Conservation (phyloP, 2,888 invertebrate genomes). For the Aleiodes alternator region DNA sequence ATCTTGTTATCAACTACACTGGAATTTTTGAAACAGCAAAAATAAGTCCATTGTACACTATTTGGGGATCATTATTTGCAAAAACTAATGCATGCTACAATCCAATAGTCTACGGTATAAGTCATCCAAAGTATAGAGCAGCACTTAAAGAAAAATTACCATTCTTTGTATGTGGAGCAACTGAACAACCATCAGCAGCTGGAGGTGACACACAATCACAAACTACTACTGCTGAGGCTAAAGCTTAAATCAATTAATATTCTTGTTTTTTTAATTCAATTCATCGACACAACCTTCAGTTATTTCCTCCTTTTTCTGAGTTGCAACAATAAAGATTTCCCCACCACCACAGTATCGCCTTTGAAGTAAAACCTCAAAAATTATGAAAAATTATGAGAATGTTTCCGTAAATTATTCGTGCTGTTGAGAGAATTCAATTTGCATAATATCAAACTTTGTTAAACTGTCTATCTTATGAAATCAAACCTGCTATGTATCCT, state of each 20-base stretch:
- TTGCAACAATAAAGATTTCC: no score
- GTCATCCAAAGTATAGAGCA: constrained; percentile 87
- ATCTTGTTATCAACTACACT: constrained; percentile 85
- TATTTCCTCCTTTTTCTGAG: no score
- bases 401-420: background rate
- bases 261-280: background rate
- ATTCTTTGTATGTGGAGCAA: constrained; percentile 81
- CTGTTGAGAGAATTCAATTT: constrained; percentile 24
- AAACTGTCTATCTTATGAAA: constrained; percentile 8
- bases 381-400: no score
- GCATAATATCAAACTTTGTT: constrained; percentile 32
- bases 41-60: constrained; percentile 87
- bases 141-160: constrained; percentile 87
- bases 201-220: constrained; percentile 75
- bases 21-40: constrained; percentile 86
- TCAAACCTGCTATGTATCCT: no score
- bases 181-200: constrained; percentile 80
- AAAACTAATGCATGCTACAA: constrained; percentile 77
- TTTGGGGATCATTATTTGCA: constrained; percentile 94
- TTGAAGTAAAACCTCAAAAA: no score
- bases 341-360: no score
- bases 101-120: constrained; percentile 80
- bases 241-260: constrained; percentile 11
- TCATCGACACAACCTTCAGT: background rate
- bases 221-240: constrained; percentile 53